These are phyloP conservation scores for Poeciliopsis gracilis DNA, from an alignment of 2,797 vertebrate genomes.

Conservation along the genomic window DNA sequence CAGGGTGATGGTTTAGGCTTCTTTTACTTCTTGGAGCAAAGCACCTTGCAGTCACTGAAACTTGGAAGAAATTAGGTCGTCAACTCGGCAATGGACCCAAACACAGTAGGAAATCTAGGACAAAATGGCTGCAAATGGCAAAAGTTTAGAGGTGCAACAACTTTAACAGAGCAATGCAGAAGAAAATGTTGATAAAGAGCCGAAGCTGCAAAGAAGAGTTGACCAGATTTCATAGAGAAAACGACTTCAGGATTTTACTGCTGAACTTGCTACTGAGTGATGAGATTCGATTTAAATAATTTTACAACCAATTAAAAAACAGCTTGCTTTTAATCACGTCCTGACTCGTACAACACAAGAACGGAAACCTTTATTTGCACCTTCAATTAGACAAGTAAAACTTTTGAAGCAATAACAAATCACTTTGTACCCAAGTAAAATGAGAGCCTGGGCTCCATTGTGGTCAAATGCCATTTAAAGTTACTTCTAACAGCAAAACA, in stretches of 20 bases:
- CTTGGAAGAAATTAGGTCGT: not conserved
- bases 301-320: not conserved
- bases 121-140: not conserved
- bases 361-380: not conserved
- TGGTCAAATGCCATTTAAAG: not conserved
- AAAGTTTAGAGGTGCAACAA: not conserved
- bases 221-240: not conserved
- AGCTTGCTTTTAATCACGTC: not conserved
- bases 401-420: not conserved
- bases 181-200: not conserved
- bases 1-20: not conserved
- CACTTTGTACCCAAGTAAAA: not conserved
- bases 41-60: not conserved
- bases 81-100: not conserved
- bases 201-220: not conserved
- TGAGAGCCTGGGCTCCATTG: slow-evolving; percentile 1
- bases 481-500: slow-evolving; percentile 41
- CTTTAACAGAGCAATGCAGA: not conserved
- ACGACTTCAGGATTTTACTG: not conserved
- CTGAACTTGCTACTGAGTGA: not conserved
- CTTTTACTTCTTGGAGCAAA: not conserved
- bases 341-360: not conserved
- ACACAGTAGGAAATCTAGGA: not conserved
- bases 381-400: not conserved
- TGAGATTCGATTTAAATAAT: not conserved